A percentile compares a stretch with the other conserved stretches of the same genome.
These are phyloP conservation scores for Myotis findleyi DNA, from an alignment of 2,797 vertebrate species.

Conservation along the genomic window DNA sequence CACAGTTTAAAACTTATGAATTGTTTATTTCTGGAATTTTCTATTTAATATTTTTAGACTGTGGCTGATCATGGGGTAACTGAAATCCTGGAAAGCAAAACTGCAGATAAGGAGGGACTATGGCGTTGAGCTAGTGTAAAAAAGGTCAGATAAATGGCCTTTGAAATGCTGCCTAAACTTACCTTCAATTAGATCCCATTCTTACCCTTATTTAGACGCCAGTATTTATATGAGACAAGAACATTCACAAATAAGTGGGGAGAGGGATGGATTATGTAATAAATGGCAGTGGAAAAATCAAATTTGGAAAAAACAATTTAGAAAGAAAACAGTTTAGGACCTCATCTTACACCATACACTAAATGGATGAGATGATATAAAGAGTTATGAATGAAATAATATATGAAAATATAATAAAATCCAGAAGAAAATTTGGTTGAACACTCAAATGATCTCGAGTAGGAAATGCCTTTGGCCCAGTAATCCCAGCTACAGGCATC, in stretches of 20 bases:
- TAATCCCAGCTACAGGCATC: not conserved
- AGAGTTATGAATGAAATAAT: not conserved
- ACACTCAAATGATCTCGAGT: not conserved
- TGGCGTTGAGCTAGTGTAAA: not conserved
- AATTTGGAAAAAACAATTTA: slow-evolving; percentile 13
- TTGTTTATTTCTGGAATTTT: not conserved
- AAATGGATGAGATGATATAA: not conserved
- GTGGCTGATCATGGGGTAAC: not conserved
- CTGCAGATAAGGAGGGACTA: not conserved
- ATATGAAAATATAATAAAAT: slow-evolving; percentile 13
- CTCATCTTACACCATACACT: not conserved
- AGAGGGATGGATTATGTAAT: not conserved
- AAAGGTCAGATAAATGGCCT: not conserved
- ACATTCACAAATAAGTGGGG: not conserved
- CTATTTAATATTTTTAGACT: not conserved
- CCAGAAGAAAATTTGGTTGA: not conserved
- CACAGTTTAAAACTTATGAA: not conserved
- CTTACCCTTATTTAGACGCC: not conserved
- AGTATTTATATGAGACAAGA: not conserved
- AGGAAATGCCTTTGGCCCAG: not conserved
- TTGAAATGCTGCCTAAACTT: not conserved
- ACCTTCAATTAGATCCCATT: not conserved
- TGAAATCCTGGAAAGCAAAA: not conserved
- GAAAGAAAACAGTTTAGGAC: not conserved
- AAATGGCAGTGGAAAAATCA: slow-evolving; percentile 5